Conservation (phyloP, 1,140 invertebrate genomes). For the Phenacoccus solenopsis region DNA sequence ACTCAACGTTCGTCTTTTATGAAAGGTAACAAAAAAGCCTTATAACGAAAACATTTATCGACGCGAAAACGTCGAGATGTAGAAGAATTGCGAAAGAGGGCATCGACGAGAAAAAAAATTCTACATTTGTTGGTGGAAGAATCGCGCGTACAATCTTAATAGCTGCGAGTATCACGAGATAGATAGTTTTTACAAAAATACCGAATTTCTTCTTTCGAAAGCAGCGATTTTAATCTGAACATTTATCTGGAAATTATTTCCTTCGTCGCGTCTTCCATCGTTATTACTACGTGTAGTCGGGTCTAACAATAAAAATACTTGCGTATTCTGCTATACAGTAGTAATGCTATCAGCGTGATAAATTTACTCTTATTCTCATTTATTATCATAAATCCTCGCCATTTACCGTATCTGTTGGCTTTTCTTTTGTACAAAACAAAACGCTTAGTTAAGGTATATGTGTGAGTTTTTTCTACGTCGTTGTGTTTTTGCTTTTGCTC, state of each 20-base stretch:
- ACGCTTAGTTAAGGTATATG: background rate
- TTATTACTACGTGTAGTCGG: background rate
- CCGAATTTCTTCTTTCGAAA: background rate
- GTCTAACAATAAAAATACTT: background rate
- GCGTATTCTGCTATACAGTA: background rate
- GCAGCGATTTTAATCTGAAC: background rate
- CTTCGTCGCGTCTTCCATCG: background rate
- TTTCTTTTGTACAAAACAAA: background rate
- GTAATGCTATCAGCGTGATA: background rate
- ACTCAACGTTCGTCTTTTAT: background rate
- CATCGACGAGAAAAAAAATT: background rate
- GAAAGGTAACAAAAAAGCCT: background rate
- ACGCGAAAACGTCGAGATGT: too few relatives aligned
- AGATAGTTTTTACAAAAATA: background rate
- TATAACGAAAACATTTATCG: too few relatives aligned
- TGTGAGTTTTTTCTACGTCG: background rate
- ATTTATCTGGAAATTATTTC: background rate
- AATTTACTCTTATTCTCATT: background rate
- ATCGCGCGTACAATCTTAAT: background rate
- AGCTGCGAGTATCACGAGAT: background rate
- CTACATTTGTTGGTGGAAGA: background rate
- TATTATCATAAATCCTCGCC: background rate
- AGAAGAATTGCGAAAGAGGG: background rate
- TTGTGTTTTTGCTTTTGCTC: background rate
- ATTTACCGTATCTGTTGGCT: background rate